Evolutionary conservation across 2,888 invertebrate genomes (phyloP), one percentile per base, ranked within the genome.

Genomic region (Geotrupes spiniger): DNA sequence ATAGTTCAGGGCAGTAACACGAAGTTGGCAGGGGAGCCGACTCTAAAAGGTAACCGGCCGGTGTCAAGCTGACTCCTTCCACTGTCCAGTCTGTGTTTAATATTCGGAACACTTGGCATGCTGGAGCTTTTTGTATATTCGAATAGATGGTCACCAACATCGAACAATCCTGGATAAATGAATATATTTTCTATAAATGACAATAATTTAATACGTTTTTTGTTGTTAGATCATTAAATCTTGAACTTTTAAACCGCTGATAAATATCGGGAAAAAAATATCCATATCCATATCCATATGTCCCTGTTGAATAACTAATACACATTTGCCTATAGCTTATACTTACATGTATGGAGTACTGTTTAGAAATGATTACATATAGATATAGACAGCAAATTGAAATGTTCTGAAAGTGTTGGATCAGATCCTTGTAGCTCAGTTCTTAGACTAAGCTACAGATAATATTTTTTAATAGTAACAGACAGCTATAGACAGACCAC

Each of bases 91-190:
- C 84, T 0, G 77, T 76, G 65, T 87, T 85, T 4, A 77, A 73
- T 53, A 90, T 75, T 60, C 84, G 78, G 69, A 85, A 87, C 42
- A 91, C 87, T 63, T 86, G 83, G 60, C 92, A 89, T 15, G 84
- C 82, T 0, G 92, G 92, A 43, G 88, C 78, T 40, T 84, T 84
- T 69, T 85, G 84, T 53, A 92, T 89, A 66, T 88, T 91, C 51
- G 90, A 91, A 59, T 87, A 87, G 1, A 92, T 88, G 49, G 89
- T 86, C 41, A 93, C 87, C 61, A 91, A 85, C 71, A 88, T 81
- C 27, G 84, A 80, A 70, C 89, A 88, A 61, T 87, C 84, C 85
- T 89, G 74, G 38, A 74, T 68, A 15, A 50, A 21, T 4, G 6
- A 21, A 21, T 21, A n/a, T n/a, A n/a, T 14, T 39, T 36, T 36